Percentiles rank a stretch among this genome's conserved stretches.
Conservation (phyloP, 2,797 vertebrate species). For the Chiloscyllium punctatum region DNA sequence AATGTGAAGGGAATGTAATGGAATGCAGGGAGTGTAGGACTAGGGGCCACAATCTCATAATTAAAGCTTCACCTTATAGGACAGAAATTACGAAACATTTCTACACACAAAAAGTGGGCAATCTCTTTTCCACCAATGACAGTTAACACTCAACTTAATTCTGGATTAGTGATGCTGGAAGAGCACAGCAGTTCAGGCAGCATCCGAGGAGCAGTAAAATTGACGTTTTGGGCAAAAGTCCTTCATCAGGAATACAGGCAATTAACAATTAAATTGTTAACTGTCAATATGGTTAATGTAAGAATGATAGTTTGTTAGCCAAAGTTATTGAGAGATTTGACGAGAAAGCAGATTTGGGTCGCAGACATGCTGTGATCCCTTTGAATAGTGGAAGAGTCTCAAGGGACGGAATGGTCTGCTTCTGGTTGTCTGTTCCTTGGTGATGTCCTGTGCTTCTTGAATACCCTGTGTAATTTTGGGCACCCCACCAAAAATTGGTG, state of each 20-base stretch:
- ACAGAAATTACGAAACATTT: not conserved
- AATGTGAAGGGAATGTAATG: not conserved
- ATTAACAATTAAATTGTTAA: not conserved
- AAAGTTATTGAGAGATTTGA: not conserved
- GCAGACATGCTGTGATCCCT: not conserved
- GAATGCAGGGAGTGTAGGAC: not conserved
- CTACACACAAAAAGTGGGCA: not conserved
- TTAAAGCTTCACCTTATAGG: not conserved
- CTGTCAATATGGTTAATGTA: not conserved
- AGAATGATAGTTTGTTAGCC: not conserved
- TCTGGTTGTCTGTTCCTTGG: not conserved
- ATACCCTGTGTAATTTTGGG: not conserved
- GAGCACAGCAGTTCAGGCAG: too few relatives aligned
- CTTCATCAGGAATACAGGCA: too few relatives aligned
- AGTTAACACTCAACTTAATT: not conserved
- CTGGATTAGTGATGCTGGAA: too few relatives aligned
- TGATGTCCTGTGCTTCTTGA: not conserved
- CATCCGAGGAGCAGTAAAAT: too few relatives aligned
- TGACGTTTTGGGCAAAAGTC: too few relatives aligned
- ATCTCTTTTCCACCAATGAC: not conserved
- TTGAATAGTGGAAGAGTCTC: not conserved
- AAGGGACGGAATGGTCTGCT: not conserved
- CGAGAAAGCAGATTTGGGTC: not conserved
- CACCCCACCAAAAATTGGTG: not conserved
- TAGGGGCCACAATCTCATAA: not conserved